A percentile compares a stretch with the other conserved stretches of the same genome.
These are phyloP conservation scores for Gymnogyps californianus DNA, from an alignment of 2,113 vertebrate species.

Conservation along the genomic window DNA sequence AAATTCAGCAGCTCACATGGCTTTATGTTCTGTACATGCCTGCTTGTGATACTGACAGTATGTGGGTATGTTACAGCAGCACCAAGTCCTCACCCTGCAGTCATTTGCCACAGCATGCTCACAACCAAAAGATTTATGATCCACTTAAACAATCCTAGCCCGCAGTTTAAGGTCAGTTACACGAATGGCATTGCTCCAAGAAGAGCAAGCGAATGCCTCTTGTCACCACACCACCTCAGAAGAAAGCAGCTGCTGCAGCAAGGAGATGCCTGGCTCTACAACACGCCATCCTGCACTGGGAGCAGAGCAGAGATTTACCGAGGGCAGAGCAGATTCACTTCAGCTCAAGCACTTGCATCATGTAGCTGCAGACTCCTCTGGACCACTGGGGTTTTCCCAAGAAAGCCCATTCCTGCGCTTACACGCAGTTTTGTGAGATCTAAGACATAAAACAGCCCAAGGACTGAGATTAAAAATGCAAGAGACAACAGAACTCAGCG, in stretches of 20 bases:
- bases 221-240: not conserved
- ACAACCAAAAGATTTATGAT: not conserved
- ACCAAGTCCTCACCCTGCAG: rapidly evolving
- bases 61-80: not conserved
- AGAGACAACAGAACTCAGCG: not conserved
- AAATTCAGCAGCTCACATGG: not conserved
- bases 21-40: rapidly evolving
- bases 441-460: not conserved
- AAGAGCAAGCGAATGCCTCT: not conserved
- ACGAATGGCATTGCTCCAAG: rapidly evolving
- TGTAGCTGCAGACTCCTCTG: not conserved
- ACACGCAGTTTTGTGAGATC: not conserved
- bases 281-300: not conserved
- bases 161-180: not conserved
- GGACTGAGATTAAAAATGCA: not conserved
- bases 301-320: not conserved
- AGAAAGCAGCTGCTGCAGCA: not conserved
- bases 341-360: not conserved
- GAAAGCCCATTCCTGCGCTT: not conserved
- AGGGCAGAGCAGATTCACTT: not conserved
- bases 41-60: not conserved
- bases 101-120: not conserved
- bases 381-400: not conserved
- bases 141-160: not conserved
- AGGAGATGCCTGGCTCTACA: not conserved